Evolutionary conservation across 2,113 vertebrate species (phyloP).

Genomic region (Sylvia atricapilla): DNA sequence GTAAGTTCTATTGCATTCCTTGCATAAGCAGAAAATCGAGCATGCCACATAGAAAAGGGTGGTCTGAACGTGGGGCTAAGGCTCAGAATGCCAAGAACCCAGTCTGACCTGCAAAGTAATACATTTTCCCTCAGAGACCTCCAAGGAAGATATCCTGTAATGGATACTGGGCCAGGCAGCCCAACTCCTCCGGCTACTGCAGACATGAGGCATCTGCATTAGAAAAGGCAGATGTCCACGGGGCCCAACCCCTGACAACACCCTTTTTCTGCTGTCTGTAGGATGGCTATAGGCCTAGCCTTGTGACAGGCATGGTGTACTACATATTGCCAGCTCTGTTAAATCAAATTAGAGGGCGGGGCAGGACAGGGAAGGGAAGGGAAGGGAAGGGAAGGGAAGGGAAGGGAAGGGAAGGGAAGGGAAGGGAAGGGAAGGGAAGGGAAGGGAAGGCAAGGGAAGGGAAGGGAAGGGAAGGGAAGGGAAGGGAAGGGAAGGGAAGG

Average conservation of each 20-base stretch:
- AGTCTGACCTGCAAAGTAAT: neutral
- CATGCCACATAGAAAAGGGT: neutral
- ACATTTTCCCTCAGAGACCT: neutral
- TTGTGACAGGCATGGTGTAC: neutral
- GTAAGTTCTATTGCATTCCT: neutral
- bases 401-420: no score
- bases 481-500: no score
- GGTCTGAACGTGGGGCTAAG: neutral
- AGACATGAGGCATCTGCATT: neutral
- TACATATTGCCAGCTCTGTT: neutral
- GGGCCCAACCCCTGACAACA: neutral
- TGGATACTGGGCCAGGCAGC: neutral
- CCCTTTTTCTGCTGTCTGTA: neutral
- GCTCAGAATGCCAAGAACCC: neutral
- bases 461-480: no score
- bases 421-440: no score
- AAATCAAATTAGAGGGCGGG: neutral
- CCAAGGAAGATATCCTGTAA: neutral
- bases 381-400: no score
- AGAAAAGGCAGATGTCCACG: neutral
- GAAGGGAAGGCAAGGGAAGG: no score
- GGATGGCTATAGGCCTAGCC: neutral
- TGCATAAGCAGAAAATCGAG: neutral
- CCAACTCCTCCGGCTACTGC: neutral
- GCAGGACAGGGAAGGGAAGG: no score